Conservation (phyloP, 2,113 vertebrate species). For the Turdus rufiventris region DNA sequence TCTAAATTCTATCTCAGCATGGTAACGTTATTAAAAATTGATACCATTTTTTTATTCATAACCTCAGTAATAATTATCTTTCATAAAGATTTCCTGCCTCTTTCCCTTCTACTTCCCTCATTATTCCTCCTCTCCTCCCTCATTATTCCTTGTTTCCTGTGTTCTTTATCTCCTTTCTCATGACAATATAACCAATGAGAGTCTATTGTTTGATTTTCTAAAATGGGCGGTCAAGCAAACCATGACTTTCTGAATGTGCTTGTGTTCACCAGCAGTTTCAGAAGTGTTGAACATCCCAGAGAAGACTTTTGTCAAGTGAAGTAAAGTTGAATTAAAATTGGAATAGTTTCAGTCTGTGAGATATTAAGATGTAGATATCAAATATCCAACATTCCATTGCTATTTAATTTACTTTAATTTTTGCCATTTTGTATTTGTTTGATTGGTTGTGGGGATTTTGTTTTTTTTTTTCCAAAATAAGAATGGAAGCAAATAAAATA, state of each 20-base stretch:
- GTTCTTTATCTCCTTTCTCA: not conserved
- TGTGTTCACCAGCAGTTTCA: not conserved
- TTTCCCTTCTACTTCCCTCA: not conserved
- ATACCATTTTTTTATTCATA: not conserved
- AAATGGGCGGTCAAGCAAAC: not conserved
- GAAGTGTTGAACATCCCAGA: not conserved
- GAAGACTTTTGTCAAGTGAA: not conserved
- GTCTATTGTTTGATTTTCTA: not conserved
- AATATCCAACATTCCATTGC: not conserved
- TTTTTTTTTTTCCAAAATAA: not conserved
- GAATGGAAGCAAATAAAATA: not conserved
- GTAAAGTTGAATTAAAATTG: not conserved
- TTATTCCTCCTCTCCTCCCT: not conserved
- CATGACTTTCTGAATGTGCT: not conserved
- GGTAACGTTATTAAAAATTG: not conserved
- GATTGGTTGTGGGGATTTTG: too few species aligned
- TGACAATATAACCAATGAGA: not conserved
- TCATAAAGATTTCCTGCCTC: not conserved
- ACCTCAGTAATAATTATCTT: not conserved
- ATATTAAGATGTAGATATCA: not conserved
- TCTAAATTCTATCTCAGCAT: not conserved
- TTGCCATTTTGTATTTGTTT: not conserved
- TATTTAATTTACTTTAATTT: not conserved
- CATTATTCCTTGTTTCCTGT: not conserved
- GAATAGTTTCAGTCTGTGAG: not conserved